Evolutionary conservation across 2,797 vertebrate genomes (phyloP), one percentile per base, ranked within the genome.

Genomic region (Lagocephalus sceleratus): DNA sequence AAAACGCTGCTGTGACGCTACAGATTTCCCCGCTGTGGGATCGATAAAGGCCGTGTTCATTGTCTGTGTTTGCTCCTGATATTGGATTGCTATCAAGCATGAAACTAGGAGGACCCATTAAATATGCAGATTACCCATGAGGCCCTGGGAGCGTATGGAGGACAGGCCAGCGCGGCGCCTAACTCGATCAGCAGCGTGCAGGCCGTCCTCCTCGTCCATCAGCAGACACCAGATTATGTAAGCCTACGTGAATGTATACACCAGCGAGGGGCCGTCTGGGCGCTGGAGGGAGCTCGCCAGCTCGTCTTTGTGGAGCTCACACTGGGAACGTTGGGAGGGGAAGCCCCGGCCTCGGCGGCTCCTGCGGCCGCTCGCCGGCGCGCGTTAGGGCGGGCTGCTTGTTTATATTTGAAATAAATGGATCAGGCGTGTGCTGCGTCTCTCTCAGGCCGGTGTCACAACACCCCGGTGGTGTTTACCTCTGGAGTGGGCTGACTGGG

Each of bases 351-450:
- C 72, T 59, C 68, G 63, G 73, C 47, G 64, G 76, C 74, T 75
- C 68, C 63, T 57, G 66, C 77, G 83, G 70, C 60, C 67, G n/a
- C n/a, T n/a, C n/a, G n/a, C n/a, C n/a, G n/a, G n/a, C n/a, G n/a
- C n/a, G n/a, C n/a, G n/a, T n/a, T n/a, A n/a, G n/a, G n/a, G n/a
- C n/a, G n/a, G n/a, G n/a, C 66, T 73, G 61, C 57, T 57, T 76
- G 85, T 85, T 79, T 76, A 61, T 81, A 64, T 78, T 81, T 68
- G 16, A 41, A 47, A 63, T 58, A 62, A 61, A 57, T 15, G 17
- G 71, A 71, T 75, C 39, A 73, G 81, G 78, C 66, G 65, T 83
- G 82, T 74, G 63, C 50, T 80, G 79, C 82, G 68, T 73, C 68
- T 61, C 54, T 56, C 26, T 41, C 39, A 44, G 57, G 26, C 52